Conservation (phyloP, 2,113 vertebrate species). For the Macroglossus sobrinus region DNA sequence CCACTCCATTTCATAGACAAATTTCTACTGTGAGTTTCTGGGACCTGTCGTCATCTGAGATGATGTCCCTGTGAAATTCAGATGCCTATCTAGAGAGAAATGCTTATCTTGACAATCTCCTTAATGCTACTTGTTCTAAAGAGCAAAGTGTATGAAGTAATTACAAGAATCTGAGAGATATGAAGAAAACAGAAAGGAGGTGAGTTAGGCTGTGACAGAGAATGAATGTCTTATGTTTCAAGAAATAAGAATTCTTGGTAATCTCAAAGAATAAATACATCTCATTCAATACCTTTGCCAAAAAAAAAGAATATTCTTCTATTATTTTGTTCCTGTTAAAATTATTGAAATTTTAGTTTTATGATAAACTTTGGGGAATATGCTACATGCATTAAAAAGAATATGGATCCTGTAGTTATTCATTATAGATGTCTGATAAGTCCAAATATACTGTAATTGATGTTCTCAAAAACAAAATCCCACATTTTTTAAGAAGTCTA, state of each 20-base stretch:
- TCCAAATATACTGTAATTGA: neutral
- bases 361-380: neutral
- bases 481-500: neutral
- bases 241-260: neutral
- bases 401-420: neutral
- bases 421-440: neutral
- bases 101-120: neutral
- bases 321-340: neutral
- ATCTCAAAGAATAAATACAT: neutral
- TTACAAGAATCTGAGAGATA: neutral
- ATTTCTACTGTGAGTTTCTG: neutral
- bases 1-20: neutral
- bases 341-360: neutral
- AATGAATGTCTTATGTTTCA: neutral
- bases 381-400: neutral
- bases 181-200: neutral
- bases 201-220: neutral
- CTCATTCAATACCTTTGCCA: neutral
- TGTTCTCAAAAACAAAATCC: neutral
- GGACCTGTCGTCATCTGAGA: neutral
- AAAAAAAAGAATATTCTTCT: neutral
- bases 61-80: neutral
- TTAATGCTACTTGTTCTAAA: neutral
- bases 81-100: neutral
- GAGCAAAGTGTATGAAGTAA: neutral